Conservation (phyloP, 2,888 invertebrate genomes). For the Metalampra italica region DNA sequence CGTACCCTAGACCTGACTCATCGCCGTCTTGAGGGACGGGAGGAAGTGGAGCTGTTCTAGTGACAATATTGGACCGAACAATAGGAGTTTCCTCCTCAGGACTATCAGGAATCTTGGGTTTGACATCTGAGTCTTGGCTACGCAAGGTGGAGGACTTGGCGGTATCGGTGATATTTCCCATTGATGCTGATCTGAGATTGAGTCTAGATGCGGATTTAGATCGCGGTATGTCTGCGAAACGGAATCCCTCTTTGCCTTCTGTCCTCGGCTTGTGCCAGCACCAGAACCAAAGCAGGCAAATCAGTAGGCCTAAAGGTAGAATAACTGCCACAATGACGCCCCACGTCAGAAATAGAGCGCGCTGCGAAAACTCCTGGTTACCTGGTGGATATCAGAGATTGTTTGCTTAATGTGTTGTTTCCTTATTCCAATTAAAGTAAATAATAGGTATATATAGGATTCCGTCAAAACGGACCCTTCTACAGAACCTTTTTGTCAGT, state of each 20-base stretch:
- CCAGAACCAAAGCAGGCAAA: constrained; percentile 81
- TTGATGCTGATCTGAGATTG: constrained; percentile 73
- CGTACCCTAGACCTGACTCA: constrained; percentile 72
- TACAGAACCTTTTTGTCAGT: too few species aligned
- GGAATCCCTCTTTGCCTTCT: constrained; percentile 78
- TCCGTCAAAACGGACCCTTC: too few species aligned
- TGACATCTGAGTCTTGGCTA: constrained; percentile 54
- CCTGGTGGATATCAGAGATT: constrained; percentile 69
- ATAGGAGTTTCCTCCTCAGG: constrained; percentile 59
- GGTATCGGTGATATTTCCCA: constrained; percentile 75
- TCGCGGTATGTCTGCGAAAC: constrained; percentile 74
- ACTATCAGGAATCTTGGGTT: constrained; percentile 52
- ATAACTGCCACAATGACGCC: constrained; percentile 85
- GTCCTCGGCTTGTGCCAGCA: constrained; percentile 78
- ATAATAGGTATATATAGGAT: too few species aligned
- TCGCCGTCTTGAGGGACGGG: constrained; percentile 59
- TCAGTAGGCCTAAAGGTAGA: constrained; percentile 81
- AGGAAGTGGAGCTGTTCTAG: constrained; percentile 51
- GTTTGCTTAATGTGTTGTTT: background rate
- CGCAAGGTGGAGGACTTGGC: constrained; percentile 63
- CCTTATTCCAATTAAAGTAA: background rate
- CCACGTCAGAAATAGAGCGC: constrained; percentile 85
- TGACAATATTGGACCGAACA: constrained; percentile 27
- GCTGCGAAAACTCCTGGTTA: constrained; percentile 83
- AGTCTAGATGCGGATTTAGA: constrained; percentile 79